Conservation (phyloP, 2,888 invertebrate species). For the Ennomos quercinarius region DNA sequence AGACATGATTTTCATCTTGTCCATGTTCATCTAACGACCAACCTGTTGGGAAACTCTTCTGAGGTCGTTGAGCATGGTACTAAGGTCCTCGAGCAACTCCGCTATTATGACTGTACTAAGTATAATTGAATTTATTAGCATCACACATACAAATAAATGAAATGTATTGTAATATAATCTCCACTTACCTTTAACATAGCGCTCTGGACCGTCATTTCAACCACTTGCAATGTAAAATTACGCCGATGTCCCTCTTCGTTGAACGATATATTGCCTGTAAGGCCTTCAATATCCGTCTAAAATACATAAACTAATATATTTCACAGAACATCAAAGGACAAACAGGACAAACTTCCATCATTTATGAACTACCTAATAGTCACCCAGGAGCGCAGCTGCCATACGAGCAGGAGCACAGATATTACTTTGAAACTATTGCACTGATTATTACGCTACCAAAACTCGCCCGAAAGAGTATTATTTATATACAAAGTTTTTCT, state of each 20-base stretch:
- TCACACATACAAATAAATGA: too few species aligned
- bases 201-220: conserved; percentile 97
- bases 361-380: conserved; percentile 35
- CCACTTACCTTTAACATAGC: conserved; percentile 92
- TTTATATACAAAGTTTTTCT: conserved; percentile 1
- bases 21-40: too few species aligned
- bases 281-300: conserved; percentile 95
- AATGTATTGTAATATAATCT: too few species aligned
- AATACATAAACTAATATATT: conserved; percentile 42
- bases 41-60: too few species aligned
- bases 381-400: conserved; percentile 26
- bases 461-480: conserved; percentile 10
- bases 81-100: too few species aligned
- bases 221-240: conserved; percentile 95
- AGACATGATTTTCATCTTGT: too few species aligned
- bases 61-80: too few species aligned
- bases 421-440: conserved; percentile 37
- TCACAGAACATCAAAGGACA: conserved; percentile 38
- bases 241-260: conserved; percentile 95
- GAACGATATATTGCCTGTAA: conserved; percentile 96
- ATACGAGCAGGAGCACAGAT: conserved; percentile 26
- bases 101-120: too few species aligned
- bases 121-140: too few species aligned
- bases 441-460: conserved; percentile 24
- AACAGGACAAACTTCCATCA: conserved; percentile 45